Conservation (phyloP, 2,797 vertebrate genomes). For the Malurus splendens region DNA sequence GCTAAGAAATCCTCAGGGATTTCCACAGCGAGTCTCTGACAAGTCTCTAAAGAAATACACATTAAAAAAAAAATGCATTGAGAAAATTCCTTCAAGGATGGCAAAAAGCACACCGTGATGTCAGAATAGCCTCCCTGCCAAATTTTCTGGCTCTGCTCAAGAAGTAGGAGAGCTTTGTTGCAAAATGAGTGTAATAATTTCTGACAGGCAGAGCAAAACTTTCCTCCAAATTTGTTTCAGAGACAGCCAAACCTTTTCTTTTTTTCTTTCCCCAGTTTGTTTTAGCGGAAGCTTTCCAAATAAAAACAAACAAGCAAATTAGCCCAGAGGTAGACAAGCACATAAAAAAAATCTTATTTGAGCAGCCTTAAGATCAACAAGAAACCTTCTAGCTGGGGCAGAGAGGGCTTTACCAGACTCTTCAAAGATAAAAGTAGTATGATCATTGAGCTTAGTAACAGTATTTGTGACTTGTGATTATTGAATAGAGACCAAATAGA, state of each 20-base stretch:
- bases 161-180: not conserved
- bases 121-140: not conserved
- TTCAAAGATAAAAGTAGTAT: not conserved
- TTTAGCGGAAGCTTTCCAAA: slow-evolving; percentile 9
- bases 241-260: not conserved
- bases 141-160: not conserved
- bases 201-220: slow-evolving; percentile 30
- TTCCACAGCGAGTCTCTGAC: not conserved
- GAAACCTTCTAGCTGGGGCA: not conserved
- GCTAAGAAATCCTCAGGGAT: not conserved
- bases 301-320: slow-evolving; percentile 7
- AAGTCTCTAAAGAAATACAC: not conserved
- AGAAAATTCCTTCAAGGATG: not conserved
- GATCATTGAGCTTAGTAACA: not conserved
- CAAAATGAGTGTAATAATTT: not conserved
- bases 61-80: not conserved
- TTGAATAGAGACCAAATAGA: not conserved
- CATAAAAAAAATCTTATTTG: not conserved
- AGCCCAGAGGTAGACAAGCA: not conserved
- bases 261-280: not conserved
- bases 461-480: not conserved
- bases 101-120: not conserved
- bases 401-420: not conserved
- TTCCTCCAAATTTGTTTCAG: slow-evolving; percentile 3
- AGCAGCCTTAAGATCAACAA: not conserved